A percentile compares a stretch with the other conserved stretches of the same genome.
phyloP scores from a whole-genome alignment of 2,113 vertebrate species.

The Centropristis striata region DNA sequence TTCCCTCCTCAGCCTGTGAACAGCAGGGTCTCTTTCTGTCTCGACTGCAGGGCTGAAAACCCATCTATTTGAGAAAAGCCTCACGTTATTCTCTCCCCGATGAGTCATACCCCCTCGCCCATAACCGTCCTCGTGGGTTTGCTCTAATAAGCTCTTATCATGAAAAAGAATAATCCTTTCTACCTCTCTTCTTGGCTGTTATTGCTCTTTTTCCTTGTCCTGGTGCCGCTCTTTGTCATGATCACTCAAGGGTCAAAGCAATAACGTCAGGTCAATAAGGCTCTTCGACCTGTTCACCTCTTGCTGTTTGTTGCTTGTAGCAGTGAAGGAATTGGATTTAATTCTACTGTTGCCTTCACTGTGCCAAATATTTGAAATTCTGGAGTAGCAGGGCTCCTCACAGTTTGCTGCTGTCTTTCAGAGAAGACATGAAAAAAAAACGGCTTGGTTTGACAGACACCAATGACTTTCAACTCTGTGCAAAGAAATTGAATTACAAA shows the following conservation, averaged over 20 bases:
- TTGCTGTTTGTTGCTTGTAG: not conserved
- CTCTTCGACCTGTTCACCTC: not conserved
- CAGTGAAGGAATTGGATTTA: not conserved
- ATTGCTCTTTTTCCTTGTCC: not conserved
- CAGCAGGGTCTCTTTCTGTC: not conserved
- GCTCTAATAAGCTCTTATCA: constrained; percentile 26
- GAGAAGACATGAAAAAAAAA: too few relatives aligned
- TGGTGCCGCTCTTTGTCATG: not conserved
- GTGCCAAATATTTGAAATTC: not conserved
- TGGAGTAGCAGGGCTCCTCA: not conserved
- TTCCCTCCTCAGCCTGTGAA: not conserved
- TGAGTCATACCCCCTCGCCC: constrained; percentile 22
- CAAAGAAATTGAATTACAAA: too few relatives aligned
- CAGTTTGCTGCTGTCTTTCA: not conserved
- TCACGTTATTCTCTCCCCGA: constrained; percentile 9
- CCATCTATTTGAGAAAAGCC: constrained; percentile 18
- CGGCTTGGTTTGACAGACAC: too few relatives aligned
- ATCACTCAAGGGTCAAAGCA: constrained; percentile 28
- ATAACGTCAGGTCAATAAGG: constrained; percentile 1
- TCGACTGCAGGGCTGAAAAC: constrained; percentile 13
- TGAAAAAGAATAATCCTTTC: constrained; percentile 6
- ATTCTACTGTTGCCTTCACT: not conserved
- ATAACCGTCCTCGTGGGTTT: not conserved
- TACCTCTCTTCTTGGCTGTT: not conserved
- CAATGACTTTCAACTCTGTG: too few relatives aligned